Percentiles rank a stretch among this genome's conserved stretches.
Conservation (phyloP, 2,888 invertebrate species). For the Thereva unica region DNA sequence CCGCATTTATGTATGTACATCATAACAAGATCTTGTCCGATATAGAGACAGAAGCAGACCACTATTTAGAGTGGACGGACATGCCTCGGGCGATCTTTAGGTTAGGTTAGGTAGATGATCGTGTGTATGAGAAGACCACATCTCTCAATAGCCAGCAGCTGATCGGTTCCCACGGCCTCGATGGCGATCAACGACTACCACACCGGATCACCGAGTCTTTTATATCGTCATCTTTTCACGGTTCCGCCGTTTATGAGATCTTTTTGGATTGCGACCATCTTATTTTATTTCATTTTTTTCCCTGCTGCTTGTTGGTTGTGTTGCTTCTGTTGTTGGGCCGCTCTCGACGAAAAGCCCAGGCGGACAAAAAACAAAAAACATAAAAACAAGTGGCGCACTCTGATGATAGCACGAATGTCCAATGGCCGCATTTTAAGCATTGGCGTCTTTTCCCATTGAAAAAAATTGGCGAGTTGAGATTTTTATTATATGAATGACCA, state of each 20-base stretch:
- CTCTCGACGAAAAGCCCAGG: conserved; percentile 2
- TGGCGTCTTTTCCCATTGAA: conserved; percentile 25
- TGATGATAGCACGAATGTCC: background rate
- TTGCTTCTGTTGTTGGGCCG: conserved; percentile 20
- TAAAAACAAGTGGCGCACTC: background rate
- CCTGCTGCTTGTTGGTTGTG: background rate
- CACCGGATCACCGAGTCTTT: conserved; percentile 25
- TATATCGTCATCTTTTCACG: conserved; percentile 36
- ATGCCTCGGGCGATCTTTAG: conserved; percentile 23
- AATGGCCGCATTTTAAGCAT: background rate
- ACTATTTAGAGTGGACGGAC: conserved; percentile 28
- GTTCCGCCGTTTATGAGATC: conserved; percentile 34
- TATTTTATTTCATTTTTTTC: conserved; percentile 15
- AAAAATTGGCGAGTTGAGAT: conserved; percentile 30
- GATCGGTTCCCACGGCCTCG: conserved; percentile 36
- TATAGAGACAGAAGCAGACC: conserved; percentile 33
- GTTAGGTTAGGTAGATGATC: background rate
- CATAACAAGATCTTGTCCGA: conserved; percentile 27
- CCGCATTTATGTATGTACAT: conserved; percentile 22
- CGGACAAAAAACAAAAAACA: background rate
- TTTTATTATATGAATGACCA: conserved; percentile 30
- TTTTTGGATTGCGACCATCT: conserved; percentile 15
- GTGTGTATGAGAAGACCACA: too few relatives aligned
- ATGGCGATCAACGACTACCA: conserved; percentile 32
- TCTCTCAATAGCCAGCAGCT: conserved; percentile 21